Conservation (phyloP, 2,113 vertebrate species). For the Vanacampus margaritifer region DNA sequence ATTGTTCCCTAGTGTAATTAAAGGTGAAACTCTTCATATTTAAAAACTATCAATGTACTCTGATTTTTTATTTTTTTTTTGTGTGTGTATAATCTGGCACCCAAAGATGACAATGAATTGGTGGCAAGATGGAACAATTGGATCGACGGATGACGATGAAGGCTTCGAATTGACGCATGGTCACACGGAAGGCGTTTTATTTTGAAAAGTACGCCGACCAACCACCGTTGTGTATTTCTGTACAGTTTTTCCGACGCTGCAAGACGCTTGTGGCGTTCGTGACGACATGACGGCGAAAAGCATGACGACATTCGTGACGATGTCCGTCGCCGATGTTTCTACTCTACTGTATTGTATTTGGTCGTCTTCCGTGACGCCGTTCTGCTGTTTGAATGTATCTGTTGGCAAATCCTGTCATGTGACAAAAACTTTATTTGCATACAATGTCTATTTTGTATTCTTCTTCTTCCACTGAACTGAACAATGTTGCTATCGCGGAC, state of each 20-base stretch:
- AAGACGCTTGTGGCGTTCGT: conserved; percentile 31
- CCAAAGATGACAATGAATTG: not conserved
- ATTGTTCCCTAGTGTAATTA: not conserved
- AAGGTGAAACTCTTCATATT: not conserved
- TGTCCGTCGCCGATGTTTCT: conserved; percentile 47
- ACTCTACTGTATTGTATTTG: conserved; percentile 55
- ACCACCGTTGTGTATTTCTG: conserved; percentile 12
- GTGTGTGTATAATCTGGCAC: not conserved
- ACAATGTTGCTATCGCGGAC: conserved; percentile 53
- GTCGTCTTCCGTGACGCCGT: conserved; percentile 43
- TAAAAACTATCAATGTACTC: not conserved
- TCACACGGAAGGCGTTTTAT: too few relatives aligned
- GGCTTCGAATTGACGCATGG: not conserved
- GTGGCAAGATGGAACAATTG: not conserved
- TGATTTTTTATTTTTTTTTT: not conserved
- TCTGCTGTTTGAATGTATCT: conserved; percentile 66
- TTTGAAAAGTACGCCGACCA: not conserved
- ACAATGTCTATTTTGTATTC: conserved; percentile 43
- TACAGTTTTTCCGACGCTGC: conserved; percentile 16
- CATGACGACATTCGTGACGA: conserved; percentile 33
- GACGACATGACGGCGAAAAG: conserved; percentile 26
- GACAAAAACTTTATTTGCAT: conserved; percentile 39
- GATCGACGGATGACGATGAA: not conserved
- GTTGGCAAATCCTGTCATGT: conserved; percentile 44
- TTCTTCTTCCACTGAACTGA: conserved; percentile 49